Percentiles rank a stretch among this genome's conserved stretches.
These are phyloP conservation scores for Virgularia gustaviana DNA, from an alignment of 92 coral and sea anemone genomes.

Conservation along the genomic window DNA sequence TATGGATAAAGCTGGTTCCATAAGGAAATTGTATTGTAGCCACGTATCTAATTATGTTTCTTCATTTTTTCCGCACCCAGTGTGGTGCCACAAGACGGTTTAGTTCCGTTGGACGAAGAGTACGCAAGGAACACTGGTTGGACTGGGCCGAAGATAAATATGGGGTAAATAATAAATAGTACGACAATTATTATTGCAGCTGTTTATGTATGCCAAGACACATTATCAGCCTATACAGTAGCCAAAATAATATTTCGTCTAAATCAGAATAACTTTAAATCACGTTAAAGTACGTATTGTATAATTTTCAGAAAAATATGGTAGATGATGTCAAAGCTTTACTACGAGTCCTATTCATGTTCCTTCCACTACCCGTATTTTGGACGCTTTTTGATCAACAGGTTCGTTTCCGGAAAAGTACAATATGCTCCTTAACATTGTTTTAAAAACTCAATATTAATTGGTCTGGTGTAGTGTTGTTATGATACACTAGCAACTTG, in stretches of 20 bases:
- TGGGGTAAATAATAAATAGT: constrained; percentile 60
- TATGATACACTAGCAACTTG: background rate
- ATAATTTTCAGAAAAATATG: constrained; percentile 61
- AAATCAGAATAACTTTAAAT: background rate
- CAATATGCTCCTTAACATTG: background rate
- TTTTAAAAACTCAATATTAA: background rate
- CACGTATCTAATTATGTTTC: background rate
- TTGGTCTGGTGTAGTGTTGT: background rate
- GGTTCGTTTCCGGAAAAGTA: constrained; percentile 46
- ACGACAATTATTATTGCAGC: too few relatives aligned
- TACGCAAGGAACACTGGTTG: constrained; percentile 83
- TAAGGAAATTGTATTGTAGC: background rate
- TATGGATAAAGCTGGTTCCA: too few relatives aligned
- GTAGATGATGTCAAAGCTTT: constrained; percentile 85
- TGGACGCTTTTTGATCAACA: constrained; percentile 99
- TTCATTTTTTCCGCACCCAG: constrained; percentile 25
- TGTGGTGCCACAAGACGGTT: constrained; percentile 53
- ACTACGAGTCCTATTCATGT: constrained; percentile 91
- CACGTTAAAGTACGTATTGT: constrained; percentile 5
- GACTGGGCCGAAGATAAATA: constrained; percentile 92
- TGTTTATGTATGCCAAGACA: too few relatives aligned
- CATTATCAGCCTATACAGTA: too few relatives aligned
- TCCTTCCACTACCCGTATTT: constrained; percentile 88
- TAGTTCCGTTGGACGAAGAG: constrained; percentile 41
- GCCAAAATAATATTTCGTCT: too few relatives aligned